These are phyloP conservation scores for Phataginus tetradactyla DNA, from an alignment of 2,797 vertebrate genomes.

Conservation along the genomic window DNA sequence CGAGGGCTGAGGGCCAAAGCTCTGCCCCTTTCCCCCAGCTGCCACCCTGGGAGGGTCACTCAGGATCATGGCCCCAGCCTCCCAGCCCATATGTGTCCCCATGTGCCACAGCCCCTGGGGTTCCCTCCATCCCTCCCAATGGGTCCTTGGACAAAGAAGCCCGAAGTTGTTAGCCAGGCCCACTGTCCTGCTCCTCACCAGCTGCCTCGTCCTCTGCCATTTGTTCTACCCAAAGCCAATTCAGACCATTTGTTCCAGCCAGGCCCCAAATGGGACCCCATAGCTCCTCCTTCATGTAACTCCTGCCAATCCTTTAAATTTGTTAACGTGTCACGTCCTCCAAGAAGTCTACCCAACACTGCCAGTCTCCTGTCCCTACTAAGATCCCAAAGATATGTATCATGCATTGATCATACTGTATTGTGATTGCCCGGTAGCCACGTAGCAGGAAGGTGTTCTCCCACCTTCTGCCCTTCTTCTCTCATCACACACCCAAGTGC, in stretches of 20 bases:
- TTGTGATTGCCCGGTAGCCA: too few species aligned
- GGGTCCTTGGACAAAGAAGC: background rate
- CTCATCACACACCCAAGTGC: accelerated
- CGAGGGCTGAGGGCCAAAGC: background rate
- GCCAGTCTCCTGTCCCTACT: background rate
- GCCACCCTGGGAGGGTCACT: accelerated
- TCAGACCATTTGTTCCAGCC: constrained; percentile 61
- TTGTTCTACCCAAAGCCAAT: constrained; percentile 13
- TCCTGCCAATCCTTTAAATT: background rate
- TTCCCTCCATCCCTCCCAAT: background rate
- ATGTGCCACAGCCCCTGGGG: too few species aligned
- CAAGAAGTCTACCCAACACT: background rate
- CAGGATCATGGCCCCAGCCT: too few species aligned
- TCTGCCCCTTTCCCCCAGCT: too few species aligned
- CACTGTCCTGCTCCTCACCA: background rate
- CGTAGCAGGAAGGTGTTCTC: accelerated
- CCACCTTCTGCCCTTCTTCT: background rate
- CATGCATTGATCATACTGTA: background rate
- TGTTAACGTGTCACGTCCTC: constrained; percentile 50
- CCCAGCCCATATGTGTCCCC: background rate
- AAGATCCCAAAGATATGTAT: background rate
- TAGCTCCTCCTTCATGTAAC: background rate
- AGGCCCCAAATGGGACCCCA: constrained; percentile 4
- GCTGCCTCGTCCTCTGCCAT: background rate
- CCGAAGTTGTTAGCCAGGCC: background rate